Conservation (phyloP, 2,888 invertebrate species). For the Ptychoptera contaminata region DNA sequence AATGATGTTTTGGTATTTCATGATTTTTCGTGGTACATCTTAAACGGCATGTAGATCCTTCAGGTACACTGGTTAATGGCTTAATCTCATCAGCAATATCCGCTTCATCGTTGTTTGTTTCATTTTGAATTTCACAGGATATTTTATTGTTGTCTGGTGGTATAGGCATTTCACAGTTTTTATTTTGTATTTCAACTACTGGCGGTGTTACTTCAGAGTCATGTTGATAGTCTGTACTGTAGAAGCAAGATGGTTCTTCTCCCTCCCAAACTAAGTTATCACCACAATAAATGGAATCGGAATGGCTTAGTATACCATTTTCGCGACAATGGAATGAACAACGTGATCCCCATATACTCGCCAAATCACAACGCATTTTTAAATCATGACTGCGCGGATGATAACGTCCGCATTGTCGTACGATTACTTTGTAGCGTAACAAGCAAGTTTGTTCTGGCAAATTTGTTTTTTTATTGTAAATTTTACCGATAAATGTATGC, state of each 20-base stretch:
- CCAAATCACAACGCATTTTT: constrained; percentile 11
- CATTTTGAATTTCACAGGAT: constrained; percentile 11
- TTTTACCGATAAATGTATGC: constrained; percentile 12
- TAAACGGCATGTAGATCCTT: constrained; percentile 12
- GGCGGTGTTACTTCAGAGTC: constrained; percentile 2
- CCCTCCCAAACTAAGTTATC: constrained; percentile 14
- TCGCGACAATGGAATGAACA: constrained; percentile 13
- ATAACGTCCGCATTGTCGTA: constrained; percentile 12
- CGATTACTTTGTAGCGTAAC: constrained; percentile 13
- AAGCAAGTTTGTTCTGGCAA: constrained; percentile 11
- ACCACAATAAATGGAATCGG: constrained; percentile 11
- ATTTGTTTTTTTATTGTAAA: constrained; percentile 10
- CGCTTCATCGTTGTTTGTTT: constrained; percentile 8
- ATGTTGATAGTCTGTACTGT: constrained; percentile 1
- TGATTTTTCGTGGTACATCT: constrained; percentile 10
- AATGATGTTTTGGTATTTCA: constrained; percentile 11
- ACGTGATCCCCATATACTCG: constrained; percentile 13
- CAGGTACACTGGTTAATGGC: constrained; percentile 4
- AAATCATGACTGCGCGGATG: constrained; percentile 9
- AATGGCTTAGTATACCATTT: constrained; percentile 10
- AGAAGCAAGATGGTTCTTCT: constrained; percentile 11
- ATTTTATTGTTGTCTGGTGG: constrained; percentile 13
- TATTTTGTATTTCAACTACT: not conserved
- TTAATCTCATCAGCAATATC: constrained; percentile 1
- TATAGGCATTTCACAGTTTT: constrained; percentile 9